Evolutionary conservation across 2,113 vertebrate species (phyloP).

Genomic region (Upupa epops): DNA sequence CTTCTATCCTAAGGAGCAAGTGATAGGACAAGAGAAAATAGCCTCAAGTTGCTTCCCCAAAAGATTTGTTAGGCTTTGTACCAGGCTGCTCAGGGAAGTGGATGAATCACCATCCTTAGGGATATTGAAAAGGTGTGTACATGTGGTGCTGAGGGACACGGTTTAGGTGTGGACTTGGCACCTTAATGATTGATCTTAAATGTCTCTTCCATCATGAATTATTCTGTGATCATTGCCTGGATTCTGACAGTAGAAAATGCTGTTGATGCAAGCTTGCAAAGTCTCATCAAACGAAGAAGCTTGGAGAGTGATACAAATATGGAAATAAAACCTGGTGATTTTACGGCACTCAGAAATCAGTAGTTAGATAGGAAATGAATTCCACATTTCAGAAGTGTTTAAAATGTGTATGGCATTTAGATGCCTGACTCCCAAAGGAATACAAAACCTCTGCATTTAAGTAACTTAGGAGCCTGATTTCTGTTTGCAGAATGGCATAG

Average conservation of each 20-base stretch:
- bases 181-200: accelerated
- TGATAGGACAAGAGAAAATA: neutral
- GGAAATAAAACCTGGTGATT: neutral
- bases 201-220: neutral
- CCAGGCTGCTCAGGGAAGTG: neutral
- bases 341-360: neutral
- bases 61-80: neutral
- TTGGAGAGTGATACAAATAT: neutral
- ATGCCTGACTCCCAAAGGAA: neutral
- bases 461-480: neutral
- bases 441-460: neutral
- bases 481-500: neutral
- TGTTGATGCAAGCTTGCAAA: neutral
- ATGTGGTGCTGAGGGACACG: neutral
- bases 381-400: neutral
- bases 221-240: neutral
- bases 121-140: neutral
- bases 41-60: neutral
- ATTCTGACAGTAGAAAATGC: neutral
- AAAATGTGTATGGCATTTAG: neutral
- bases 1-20: neutral
- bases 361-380: neutral
- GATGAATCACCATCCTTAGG: neutral
- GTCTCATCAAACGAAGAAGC: neutral
- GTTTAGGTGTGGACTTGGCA: neutral